Conservation (phyloP, 2,888 invertebrate species). For the Apodemia hepburni region DNA sequence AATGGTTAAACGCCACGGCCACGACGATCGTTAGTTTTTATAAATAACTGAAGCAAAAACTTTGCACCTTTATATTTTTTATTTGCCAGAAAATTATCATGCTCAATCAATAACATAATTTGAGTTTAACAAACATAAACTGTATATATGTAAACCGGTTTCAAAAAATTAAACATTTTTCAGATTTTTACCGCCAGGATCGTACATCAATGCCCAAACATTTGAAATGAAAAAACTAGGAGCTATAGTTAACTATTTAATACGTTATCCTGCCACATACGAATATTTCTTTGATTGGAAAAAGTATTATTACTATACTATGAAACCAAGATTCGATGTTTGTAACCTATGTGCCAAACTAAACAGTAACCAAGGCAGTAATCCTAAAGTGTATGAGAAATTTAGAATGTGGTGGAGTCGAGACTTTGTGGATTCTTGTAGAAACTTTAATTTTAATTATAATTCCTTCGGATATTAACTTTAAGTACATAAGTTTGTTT, state of each 20-base stretch:
- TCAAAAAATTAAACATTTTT: no score
- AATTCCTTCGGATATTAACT: no score
- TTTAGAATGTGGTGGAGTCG: slow-evolving; percentile 62
- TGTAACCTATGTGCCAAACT: slow-evolving; percentile 57
- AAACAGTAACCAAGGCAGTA: slow-evolving; percentile 35
- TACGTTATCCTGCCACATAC: slow-evolving; percentile 48
- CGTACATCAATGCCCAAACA: slow-evolving; percentile 51
- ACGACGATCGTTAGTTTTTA: no score
- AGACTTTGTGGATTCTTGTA: slow-evolving; percentile 46
- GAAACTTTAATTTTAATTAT: slow-evolving; percentile 29
- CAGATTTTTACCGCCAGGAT: slow-evolving; percentile 63
- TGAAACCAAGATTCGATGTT: slow-evolving; percentile 42
- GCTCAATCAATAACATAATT: no score
- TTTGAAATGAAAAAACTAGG: slow-evolving; percentile 55
- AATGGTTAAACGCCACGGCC: no score
- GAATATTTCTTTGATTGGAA: slow-evolving; percentile 64
- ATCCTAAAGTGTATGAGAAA: slow-evolving; percentile 31
- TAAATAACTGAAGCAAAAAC: no score
- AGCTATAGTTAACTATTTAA: slow-evolving; percentile 56
- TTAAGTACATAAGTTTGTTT: no score
- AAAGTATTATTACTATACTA: slow-evolving; percentile 52
- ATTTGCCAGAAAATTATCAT: no score
- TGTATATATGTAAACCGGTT: no score
- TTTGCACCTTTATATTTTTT: no score
- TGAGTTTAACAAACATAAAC: no score